phyloP scores from a whole-genome alignment of 2,888 invertebrate genomes.

The Tromatobia lineatoria region DNA sequence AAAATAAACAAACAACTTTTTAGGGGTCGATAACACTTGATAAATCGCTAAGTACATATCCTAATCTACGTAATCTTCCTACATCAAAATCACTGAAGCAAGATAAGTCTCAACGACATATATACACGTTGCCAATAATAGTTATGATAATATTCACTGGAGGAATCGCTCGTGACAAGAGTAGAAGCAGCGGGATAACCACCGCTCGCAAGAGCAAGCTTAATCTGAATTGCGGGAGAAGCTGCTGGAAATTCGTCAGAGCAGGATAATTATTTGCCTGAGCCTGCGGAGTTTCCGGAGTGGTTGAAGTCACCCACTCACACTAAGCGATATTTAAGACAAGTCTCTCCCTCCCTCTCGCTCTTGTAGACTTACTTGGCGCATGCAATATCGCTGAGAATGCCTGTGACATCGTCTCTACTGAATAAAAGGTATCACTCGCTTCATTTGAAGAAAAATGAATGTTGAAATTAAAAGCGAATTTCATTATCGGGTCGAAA shows the following conservation, averaged over 20 bases:
- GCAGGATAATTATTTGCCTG: constrained; percentile 43
- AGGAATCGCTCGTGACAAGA: constrained; percentile 8
- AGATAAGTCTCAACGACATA: neutral
- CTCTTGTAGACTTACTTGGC: constrained; percentile 5
- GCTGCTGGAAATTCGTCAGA: constrained; percentile 35
- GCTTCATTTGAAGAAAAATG: too few relatives aligned
- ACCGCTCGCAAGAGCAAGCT: constrained; percentile 17
- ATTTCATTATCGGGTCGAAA: too few relatives aligned
- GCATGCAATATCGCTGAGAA: constrained; percentile 39
- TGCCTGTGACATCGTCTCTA: neutral
- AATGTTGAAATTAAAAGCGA: too few relatives aligned
- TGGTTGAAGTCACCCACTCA: constrained; percentile 1
- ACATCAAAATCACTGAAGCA: neutral
- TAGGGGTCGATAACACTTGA: neutral
- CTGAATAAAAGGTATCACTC: neutral
- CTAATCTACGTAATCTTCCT: neutral
- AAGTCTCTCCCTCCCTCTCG: constrained; percentile 39
- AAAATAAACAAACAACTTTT: neutral
- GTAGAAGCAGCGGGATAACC: neutral
- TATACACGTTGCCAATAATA: constrained; percentile 13
- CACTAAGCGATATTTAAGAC: constrained; percentile 59
- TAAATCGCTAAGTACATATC: neutral
- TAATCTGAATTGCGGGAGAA: constrained; percentile 19
- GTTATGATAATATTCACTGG: constrained; percentile 20
- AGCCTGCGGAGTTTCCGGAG: constrained; percentile 24